Evolutionary conservation across 2,888 invertebrate species (phyloP), one percentile per base, ranked within the genome.

Genomic region (Cylindroiulus punctatus): DNA sequence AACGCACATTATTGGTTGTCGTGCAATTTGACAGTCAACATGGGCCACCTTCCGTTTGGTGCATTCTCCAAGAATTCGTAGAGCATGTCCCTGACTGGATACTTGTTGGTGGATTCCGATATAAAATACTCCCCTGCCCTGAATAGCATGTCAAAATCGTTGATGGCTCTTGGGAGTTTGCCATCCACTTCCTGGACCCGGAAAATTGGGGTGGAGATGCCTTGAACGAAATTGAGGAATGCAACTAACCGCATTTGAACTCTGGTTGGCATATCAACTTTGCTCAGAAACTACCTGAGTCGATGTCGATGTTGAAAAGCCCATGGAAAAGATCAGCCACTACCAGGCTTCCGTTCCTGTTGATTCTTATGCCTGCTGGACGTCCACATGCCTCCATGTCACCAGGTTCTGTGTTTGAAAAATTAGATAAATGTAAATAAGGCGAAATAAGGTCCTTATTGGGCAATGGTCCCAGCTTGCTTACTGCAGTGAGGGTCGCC

Each of bases 251-350:
- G 19, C 4, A 19, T n/a, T 52, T n/a, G 19, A n/a, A n/a, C n/a
- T 19, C n/a, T 19, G n/a, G 4, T 7, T 52, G 5, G 52, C n/a
- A n/a, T n/a, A n/a, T n/a, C n/a, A 17, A 47, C 17, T 47, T 47
- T 81, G 81, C 26, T 81, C n/a, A 5, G 30, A 81, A 36, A 17
- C 93, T 93, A 92, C 95, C 94, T 87, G 94, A 94, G 85, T 93
- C 93, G 12, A 97, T 92, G 90, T 98, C 94, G 52, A 98, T 94
- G 90, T 94, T 94, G 93, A 95, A 97, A 86, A 99, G 92, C 36
- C 98, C 98, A 89, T 95, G 93, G 91, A 98, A 98, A 0, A 96
- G 94, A 92, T 99, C 98, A 12, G 93, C 93, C n/a, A 96, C 95
- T 89, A 93, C 94, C 89, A 94, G 93, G 88, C 91, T 93, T 47